phyloP scores from a whole-genome alignment of 2,888 invertebrate genomes.

The Plebejus argus region DNA sequence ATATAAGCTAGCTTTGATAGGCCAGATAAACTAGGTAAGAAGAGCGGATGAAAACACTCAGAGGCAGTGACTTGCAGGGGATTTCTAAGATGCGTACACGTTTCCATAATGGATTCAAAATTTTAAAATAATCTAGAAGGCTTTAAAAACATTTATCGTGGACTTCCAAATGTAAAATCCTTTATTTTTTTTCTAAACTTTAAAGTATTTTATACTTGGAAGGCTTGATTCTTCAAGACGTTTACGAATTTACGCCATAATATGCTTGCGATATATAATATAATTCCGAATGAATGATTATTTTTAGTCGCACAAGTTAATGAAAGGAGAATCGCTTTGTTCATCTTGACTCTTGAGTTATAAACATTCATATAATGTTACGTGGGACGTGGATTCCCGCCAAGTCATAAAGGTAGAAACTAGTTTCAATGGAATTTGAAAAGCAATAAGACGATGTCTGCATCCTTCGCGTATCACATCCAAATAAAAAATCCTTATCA shows the following conservation, averaged over 20 bases:
- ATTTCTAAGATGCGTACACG: not conserved
- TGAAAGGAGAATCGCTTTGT: not conserved
- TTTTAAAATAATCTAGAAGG: not conserved
- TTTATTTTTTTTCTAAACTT: no score
- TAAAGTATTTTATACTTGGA: no score
- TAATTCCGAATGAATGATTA: not conserved
- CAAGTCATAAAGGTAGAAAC: constrained; percentile 30
- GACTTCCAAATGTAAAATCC: no score
- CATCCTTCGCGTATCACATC: constrained; percentile 31
- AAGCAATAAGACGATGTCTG: constrained; percentile 34
- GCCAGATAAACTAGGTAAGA: not conserved
- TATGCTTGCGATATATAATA: not conserved
- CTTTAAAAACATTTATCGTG: not conserved
- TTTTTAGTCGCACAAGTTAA: not conserved
- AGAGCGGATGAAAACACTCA: not conserved
- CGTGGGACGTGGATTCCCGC: constrained; percentile 24
- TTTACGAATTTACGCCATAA: not conserved
- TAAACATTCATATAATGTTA: constrained; percentile 24
- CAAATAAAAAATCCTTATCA: constrained; percentile 30
- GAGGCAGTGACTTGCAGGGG: not conserved
- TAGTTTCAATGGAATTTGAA: constrained; percentile 33
- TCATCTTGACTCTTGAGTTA: not conserved
- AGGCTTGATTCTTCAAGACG: not conserved
- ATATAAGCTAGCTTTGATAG: constrained; percentile 14
- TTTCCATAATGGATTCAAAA: not conserved